A percentile compares a stretch with the other conserved stretches of the same genome.
Conservation (phyloP, 1,140 invertebrate species). For the Tetranychus cinnabarinus region DNA sequence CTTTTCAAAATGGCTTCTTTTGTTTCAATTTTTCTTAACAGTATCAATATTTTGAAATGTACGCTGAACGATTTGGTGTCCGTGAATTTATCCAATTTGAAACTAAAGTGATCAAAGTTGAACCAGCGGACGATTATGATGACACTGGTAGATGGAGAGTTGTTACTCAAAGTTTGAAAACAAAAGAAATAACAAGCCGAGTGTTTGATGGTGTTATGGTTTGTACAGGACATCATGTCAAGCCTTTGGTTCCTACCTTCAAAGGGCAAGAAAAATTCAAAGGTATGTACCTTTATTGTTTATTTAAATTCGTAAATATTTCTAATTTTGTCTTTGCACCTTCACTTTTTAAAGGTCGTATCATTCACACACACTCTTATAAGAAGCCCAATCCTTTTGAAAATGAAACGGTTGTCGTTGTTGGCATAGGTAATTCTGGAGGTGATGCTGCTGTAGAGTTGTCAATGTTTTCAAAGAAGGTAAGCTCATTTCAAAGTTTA, state of each 20-base stretch:
- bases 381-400: conserved; percentile 18
- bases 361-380: conserved; percentile 25
- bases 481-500: background rate
- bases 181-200: conserved; percentile 11
- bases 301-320: background rate
- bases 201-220: conserved; percentile 13
- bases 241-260: conserved; percentile 17
- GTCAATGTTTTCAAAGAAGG: conserved; percentile 6
- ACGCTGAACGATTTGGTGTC: conserved; percentile 15
- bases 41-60: conserved; percentile 18
- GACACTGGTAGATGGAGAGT: conserved; percentile 22
- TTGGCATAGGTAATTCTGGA: conserved; percentile 31
- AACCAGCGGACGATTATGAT: conserved; percentile 17
- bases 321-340: background rate
- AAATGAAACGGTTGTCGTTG: conserved; percentile 22
- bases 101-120: conserved; percentile 12
- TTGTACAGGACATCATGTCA: conserved; percentile 17
- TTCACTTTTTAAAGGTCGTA: conserved; percentile 10
- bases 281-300: background rate
- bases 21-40: background rate
- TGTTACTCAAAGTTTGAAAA: conserved; percentile 10
- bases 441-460: conserved; percentile 19
- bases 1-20: background rate
- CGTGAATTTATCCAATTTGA: conserved; percentile 9
- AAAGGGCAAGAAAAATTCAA: conserved; percentile 14